Base-by-base conservation (phyloP, 64 coral and sea anemone genomes). In the Pocillopora damicornis region DNA sequence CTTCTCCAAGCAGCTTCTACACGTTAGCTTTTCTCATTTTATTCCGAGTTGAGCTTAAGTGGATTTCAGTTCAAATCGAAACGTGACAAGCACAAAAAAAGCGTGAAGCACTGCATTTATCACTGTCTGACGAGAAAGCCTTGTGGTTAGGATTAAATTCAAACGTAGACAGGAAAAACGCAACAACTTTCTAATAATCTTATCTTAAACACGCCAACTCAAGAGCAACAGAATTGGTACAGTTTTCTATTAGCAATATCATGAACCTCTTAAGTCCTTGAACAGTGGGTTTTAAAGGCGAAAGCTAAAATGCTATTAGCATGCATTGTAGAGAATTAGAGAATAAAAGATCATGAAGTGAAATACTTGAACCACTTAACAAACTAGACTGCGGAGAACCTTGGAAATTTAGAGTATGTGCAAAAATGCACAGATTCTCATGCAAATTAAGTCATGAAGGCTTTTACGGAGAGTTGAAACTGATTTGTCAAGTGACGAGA, bases 101-200 rank as follows among this genome's bases (percentile, higher is more conserved):
- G 58, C 64, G 63, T 85, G 79, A 81, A 81, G 34, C 59, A 60
- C 60, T 63, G 63, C 11, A 59, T 57, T 85, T 85, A 85, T 85
- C 81, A 18, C 81, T 51, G 11, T 71, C 67, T 25, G 58, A 72
- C 68, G 6, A 23, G 65, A 26, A 58, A 37, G 37, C 68, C 58
- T 22, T 85, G 81, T 85, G 81, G 81, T 67, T 38, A 73, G 81
- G 81, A 85, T 85, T 85, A 85, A n/a, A 23, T 15, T 38, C 51
- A 56, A 59, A 71, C 13, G 12, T 11, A 85, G 81, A 85, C 81
- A 85, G 81, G 81, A 85, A 85, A 85, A 85, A 85, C 81, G 65
- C 81, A 72, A 51, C 37, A 85, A 26, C 22, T 66, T 68, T 58
- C 63, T 71, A 85, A 85, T 30, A 45, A 85, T 72, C 64, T 85